phyloP scores from a whole-genome alignment of 2,113 vertebrate genomes.

The Corydoras sp. region DNA sequence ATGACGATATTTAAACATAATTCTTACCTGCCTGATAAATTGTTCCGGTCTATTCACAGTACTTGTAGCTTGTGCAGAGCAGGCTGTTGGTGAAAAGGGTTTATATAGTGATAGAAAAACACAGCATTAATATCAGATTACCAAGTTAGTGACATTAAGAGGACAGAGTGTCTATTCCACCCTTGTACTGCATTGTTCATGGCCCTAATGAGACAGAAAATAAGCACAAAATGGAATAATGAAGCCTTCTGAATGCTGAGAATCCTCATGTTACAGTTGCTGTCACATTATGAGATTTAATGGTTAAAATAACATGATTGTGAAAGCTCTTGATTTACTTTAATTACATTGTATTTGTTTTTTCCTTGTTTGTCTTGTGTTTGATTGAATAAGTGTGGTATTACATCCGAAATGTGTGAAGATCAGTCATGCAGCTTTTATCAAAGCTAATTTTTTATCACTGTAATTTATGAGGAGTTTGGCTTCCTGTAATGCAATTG shows the following conservation, averaged over 20 bases:
- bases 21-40: slow-evolving; percentile 19
- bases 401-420: slow-evolving; percentile 31
- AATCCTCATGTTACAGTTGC: slow-evolving; percentile 11
- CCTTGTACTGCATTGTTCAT: slow-evolving; percentile 13
- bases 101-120: slow-evolving; percentile 38
- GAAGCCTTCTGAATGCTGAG: background rate
- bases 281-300: slow-evolving; percentile 28
- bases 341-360: slow-evolving; percentile 40
- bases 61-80: background rate
- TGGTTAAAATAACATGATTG: slow-evolving; percentile 32
- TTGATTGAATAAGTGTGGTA: slow-evolving; percentile 34
- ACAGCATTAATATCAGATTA: slow-evolving; percentile 32
- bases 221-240: background rate
- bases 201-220: slow-evolving; percentile 3
- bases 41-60: background rate
- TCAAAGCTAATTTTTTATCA: slow-evolving; percentile 1
- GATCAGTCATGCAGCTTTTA: slow-evolving; percentile 32
- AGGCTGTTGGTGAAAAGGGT: slow-evolving; percentile 3
- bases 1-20: too few relatives aligned
- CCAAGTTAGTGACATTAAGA: background rate
- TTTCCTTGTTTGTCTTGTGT: slow-evolving; percentile 21
- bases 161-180: background rate
- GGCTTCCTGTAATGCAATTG: slow-evolving; percentile 17
- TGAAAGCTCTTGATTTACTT: slow-evolving; percentile 26
- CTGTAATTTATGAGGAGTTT: slow-evolving; percentile 15